These are phyloP conservation scores for Nycticebus coucang DNA, from an alignment of 2,113 vertebrate species.

Conservation along the genomic window DNA sequence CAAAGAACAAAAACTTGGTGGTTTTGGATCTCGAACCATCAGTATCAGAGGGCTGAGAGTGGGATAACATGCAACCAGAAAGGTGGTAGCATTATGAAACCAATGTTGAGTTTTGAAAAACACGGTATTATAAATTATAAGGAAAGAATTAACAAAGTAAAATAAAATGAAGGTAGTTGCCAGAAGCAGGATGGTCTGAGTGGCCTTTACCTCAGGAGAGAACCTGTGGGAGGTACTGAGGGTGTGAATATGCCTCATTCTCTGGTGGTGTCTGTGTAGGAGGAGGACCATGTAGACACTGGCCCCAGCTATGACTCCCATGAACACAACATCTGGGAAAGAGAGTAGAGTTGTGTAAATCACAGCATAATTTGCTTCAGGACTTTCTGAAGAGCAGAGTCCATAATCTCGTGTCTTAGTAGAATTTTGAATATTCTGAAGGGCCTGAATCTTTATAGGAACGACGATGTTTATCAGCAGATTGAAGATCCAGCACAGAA, in stretches of 20 bases:
- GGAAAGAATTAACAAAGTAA: neutral
- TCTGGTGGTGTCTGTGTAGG: neutral
- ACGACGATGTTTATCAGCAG: slow-evolving; percentile 4
- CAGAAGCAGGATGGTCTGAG: slow-evolving; percentile 33
- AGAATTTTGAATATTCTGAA: neutral
- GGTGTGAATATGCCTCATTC: neutral
- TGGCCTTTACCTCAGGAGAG: neutral
- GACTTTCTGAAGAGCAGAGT: neutral
- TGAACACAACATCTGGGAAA: neutral
- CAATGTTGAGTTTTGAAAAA: neutral
- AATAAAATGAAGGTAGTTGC: slow-evolving; percentile 31
- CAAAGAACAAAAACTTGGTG: neutral
- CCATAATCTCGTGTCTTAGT: neutral
- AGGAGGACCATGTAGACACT: neutral
- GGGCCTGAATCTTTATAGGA: neutral
- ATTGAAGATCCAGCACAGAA: slow-evolving; percentile 34
- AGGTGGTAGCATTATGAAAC: neutral
- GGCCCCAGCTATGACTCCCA: neutral
- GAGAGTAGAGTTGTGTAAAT: neutral
- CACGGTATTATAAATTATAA: neutral
- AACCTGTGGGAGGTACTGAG: neutral
- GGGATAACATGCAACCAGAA: neutral
- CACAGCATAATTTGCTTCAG: neutral
- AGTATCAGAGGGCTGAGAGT: neutral
- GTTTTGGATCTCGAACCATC: neutral